A percentile compares a stretch with the other conserved stretches of the same genome.
Conservation (phyloP, 2,888 invertebrate genomes). For the Tenthredo notha region DNA sequence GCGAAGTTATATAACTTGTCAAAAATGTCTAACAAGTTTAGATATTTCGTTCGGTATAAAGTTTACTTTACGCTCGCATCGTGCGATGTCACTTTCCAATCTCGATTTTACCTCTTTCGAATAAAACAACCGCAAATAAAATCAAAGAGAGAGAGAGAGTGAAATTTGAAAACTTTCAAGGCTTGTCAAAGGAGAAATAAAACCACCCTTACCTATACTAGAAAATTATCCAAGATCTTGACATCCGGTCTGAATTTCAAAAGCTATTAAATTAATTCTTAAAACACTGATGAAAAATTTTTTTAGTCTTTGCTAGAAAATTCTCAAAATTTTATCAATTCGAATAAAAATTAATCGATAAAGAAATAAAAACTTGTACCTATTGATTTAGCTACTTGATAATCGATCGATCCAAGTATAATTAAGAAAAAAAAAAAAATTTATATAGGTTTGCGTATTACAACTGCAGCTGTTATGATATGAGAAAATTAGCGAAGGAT, state of each 20-base stretch:
- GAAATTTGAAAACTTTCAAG: background rate
- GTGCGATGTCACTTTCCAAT: slow-evolving; percentile 24
- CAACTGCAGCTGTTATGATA: background rate
- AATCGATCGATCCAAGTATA: no score
- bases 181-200: background rate
- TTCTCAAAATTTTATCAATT: background rate
- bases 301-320: background rate
- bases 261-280: background rate
- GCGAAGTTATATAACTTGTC: slow-evolving; percentile 36
- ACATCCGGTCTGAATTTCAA: background rate
- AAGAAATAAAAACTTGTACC: background rate
- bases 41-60: background rate
- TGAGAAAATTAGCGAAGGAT: background rate
- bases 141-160: no score
- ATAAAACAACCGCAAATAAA: background rate
- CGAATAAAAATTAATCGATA: background rate
- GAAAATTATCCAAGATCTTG: background rate
- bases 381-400: no score
- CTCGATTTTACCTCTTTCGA: slow-evolving; percentile 24
- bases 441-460: background rate
- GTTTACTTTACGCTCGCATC: background rate
- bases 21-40: slow-evolving; percentile 30
- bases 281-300: background rate
- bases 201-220: background rate
- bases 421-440: no score